Percentiles rank a stretch among this genome's conserved stretches.
phyloP scores from a whole-genome alignment of 1,140 invertebrate species.

The Drosophila fuyamai region DNA sequence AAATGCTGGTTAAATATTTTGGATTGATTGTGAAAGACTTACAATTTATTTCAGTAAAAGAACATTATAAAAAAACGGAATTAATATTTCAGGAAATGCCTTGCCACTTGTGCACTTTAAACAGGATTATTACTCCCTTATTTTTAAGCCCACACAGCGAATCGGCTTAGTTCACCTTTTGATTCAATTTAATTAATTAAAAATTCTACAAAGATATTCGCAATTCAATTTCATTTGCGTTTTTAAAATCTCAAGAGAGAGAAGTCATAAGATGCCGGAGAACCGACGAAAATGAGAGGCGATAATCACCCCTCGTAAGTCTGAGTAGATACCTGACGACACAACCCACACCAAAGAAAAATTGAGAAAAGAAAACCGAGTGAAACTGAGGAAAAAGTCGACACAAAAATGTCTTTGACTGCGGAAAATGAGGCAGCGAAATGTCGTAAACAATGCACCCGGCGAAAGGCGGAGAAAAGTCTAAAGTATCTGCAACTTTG shows the following conservation, averaged over 20 bases:
- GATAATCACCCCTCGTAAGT: conserved; percentile 48
- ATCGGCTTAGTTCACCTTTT: too few relatives aligned
- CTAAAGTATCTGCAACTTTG: conserved; percentile 41
- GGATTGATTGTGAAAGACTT: too few relatives aligned
- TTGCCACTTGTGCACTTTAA: too few relatives aligned
- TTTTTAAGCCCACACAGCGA: too few relatives aligned
- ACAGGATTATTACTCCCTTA: too few relatives aligned
- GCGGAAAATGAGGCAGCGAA: conserved; percentile 77
- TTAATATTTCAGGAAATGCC: too few relatives aligned
- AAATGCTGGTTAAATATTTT: too few relatives aligned
- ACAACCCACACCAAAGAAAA: conserved; percentile 55
- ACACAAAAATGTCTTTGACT: conserved; percentile 78
- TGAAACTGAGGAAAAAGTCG: conserved; percentile 73
- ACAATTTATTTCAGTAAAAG: too few relatives aligned
- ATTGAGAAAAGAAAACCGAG: conserved; percentile 63
- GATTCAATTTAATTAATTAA: too few relatives aligned
- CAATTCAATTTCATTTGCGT: background rate
- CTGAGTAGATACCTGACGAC: conserved; percentile 37
- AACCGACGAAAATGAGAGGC: conserved; percentile 4
- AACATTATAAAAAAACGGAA: too few relatives aligned
- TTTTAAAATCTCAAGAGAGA: background rate
- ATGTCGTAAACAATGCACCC: conserved; percentile 77
- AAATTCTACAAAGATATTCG: background rate
- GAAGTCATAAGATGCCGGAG: background rate
- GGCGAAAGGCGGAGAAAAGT: conserved; percentile 75